Evolutionary conservation across 92 coral and sea anemone species (phyloP).

Genomic region (Actinostola sp.): DNA sequence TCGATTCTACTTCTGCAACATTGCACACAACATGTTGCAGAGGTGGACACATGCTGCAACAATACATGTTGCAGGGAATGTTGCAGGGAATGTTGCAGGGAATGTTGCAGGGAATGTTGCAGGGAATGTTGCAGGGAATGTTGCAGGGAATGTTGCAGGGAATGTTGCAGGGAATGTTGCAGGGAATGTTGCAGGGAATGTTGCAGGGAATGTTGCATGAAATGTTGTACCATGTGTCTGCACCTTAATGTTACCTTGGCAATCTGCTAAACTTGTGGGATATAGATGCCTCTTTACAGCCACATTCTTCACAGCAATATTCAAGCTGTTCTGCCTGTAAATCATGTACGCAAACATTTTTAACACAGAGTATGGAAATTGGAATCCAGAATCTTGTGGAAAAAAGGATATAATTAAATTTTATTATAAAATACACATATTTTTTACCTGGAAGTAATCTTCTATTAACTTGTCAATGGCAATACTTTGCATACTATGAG

Average conservation of each 20-base stretch:
- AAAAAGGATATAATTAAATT: neutral
- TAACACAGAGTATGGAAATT: neutral
- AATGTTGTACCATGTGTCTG: too few species aligned
- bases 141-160: too few species aligned
- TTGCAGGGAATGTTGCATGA: too few species aligned
- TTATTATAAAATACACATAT: neutral
- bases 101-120: too few species aligned
- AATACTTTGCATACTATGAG: slow-evolving; percentile 19
- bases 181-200: too few species aligned
- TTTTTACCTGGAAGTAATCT: slow-evolving; percentile 57
- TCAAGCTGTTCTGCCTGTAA: slow-evolving; percentile 85
- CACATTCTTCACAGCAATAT: slow-evolving; percentile 79
- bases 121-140: too few species aligned
- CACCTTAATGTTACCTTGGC: slow-evolving; percentile 94
- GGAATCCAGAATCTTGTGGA: neutral
- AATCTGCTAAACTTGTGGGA: slow-evolving; percentile 77
- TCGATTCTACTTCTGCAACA: too few species aligned
- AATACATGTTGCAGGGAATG: too few species aligned
- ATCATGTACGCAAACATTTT: neutral
- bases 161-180: too few species aligned
- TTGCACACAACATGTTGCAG: too few species aligned
- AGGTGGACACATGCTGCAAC: too few species aligned
- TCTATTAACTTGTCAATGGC: slow-evolving; percentile 53
- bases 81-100: too few species aligned
- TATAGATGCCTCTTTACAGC: slow-evolving; percentile 71